Percentiles rank a stretch among this genome's conserved stretches.
Conservation (phyloP, 2,888 invertebrate genomes). For the Eudasyphora cyanicolor region DNA sequence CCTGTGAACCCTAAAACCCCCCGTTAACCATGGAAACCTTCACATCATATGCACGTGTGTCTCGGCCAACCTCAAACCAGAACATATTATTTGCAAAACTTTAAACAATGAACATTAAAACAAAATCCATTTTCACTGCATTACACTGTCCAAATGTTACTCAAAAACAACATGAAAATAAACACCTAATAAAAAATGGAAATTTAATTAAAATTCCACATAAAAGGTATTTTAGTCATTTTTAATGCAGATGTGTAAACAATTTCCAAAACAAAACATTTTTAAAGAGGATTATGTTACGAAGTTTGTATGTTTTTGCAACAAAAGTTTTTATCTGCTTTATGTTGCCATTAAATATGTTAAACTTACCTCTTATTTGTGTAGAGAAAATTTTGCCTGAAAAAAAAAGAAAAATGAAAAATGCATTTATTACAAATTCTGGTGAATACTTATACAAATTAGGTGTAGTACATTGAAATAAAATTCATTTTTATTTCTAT, state of each 20-base stretch:
- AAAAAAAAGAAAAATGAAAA: neutral
- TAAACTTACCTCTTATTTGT: conserved; percentile 10
- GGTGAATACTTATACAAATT: neutral
- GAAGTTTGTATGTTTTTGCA: neutral
- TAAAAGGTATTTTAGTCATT: neutral
- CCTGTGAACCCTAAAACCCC: too few species aligned
- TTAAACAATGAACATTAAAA: neutral
- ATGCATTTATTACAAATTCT: neutral
- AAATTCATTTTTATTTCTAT: neutral
- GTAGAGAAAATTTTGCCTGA: neutral
- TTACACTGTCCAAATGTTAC: neutral
- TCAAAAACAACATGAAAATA: neutral
- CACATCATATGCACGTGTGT: neutral
- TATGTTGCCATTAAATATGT: neutral
- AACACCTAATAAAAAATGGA: neutral
- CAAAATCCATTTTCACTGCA: neutral
- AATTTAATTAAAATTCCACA: conserved; percentile 16
- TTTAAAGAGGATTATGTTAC: conserved; percentile 10
- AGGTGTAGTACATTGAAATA: neutral
- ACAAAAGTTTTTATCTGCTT: neutral
- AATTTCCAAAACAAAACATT: conserved; percentile 12
- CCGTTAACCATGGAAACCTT: too few species aligned
- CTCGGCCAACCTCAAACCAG: neutral
- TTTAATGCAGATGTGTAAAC: conserved; percentile 2
- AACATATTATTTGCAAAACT: neutral